phyloP scores from a whole-genome alignment of 2,888 invertebrate genomes.

The Caenorhabditis sp. region DNA sequence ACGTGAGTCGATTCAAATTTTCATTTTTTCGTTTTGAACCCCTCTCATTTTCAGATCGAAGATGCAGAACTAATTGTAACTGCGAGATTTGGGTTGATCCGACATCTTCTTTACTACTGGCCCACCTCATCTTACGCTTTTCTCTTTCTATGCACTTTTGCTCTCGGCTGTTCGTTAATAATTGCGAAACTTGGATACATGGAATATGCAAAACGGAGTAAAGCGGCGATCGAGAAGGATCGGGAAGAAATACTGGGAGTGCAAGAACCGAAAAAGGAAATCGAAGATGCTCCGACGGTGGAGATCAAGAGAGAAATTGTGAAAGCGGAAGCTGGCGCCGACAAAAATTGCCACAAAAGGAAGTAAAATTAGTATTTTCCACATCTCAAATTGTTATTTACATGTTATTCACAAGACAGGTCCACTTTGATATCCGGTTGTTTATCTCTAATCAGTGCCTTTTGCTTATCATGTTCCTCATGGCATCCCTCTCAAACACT shows the following conservation, averaged over 20 bases:
- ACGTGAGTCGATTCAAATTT: slow-evolving; percentile 66
- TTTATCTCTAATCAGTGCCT: slow-evolving; percentile 31
- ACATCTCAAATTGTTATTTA: too few relatives aligned
- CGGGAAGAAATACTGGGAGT: slow-evolving; percentile 18
- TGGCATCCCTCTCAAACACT: slow-evolving; percentile 3
- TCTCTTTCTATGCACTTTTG: slow-evolving; percentile 53
- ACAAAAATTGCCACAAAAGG: neutral
- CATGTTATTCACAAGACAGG: neutral
- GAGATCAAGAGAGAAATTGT: neutral
- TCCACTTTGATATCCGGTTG: neutral
- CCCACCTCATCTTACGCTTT: slow-evolving; percentile 70
- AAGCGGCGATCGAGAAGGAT: slow-evolving; percentile 21
- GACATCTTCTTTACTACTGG: slow-evolving; percentile 76
- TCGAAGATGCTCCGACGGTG: slow-evolving; percentile 3
- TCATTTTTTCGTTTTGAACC: neutral
- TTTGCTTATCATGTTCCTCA: neutral
- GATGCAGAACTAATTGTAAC: slow-evolving; percentile 68
- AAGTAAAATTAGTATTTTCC: too few relatives aligned
- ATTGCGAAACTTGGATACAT: slow-evolving; percentile 29
- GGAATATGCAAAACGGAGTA: slow-evolving; percentile 12
- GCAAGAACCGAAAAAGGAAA: slow-evolving; percentile 17
- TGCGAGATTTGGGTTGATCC: slow-evolving; percentile 76
- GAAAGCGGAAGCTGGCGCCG: neutral
- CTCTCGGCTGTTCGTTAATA: slow-evolving; percentile 29
- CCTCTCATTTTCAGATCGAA: slow-evolving; percentile 68